Evolutionary conservation across 2,113 vertebrate species (phyloP), one percentile per base, ranked within the genome.

Genomic region (Poecile atricapillus): DNA sequence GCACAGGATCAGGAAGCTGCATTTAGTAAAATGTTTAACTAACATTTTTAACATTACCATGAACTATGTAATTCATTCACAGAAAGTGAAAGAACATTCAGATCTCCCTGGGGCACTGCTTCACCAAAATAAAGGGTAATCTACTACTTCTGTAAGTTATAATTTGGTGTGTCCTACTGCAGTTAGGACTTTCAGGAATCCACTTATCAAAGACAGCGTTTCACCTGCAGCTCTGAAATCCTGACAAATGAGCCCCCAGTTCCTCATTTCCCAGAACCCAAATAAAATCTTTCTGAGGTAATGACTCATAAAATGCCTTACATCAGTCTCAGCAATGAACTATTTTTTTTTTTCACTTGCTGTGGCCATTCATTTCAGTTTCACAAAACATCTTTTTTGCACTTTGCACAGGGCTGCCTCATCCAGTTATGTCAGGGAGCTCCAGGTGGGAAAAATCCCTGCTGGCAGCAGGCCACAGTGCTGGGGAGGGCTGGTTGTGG

Each of bases 261-360:
- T 90, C 44, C 64, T 81, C 78, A 50, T 95, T 96, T 95, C 90
- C 90, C 83, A 95, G 90, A 96, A 93, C 3, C 24, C 55, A 3
- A 83, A 50, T 81, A 63, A 93, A 94, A 83, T 73, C 37, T 7
- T 65, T 81, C 58, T 73, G 84, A 93, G 75, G 41, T 75, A 87
- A 92, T 90, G 81, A 69, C 56, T 91, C 73, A 86, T 89, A 65
- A 95, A 93, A 86, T 39, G 31, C 21, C n/a, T 95, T 84, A 46
- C 4, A 6, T 30, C 43, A 55, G 11, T 31, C 41, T 75, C 65
- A 89, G 33, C 31, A 79, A 47, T 37, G 60, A 86, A 5, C 17
- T 67, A 1, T 11, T 70, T 67, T 33, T 39, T 39, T 39, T 53
- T 62, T 58, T 84, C 16, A 12, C 30, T 91, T 87, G 22, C 35